phyloP scores from a whole-genome alignment of 2,113 vertebrate species.

The Calypte anna region DNA sequence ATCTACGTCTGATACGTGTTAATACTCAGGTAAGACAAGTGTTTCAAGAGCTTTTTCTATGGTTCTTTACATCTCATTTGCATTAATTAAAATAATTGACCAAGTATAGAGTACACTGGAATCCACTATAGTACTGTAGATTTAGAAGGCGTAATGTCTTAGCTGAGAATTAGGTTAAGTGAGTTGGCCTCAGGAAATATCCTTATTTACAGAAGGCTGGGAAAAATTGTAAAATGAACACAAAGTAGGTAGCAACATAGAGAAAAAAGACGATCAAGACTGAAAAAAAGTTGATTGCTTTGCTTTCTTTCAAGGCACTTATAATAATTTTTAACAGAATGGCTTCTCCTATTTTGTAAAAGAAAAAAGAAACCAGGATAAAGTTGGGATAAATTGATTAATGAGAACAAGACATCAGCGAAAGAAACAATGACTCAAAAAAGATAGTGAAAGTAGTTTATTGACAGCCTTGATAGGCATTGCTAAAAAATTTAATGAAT shows the following conservation, averaged over 20 bases:
- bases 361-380: neutral
- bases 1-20: constrained; percentile 6
- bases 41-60: constrained; percentile 7
- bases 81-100: constrained; percentile 30
- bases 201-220: neutral
- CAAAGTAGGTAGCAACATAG: neutral
- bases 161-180: neutral
- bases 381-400: constrained; percentile 1
- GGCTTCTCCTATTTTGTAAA: neutral
- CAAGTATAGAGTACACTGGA: neutral
- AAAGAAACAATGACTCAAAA: constrained; percentile 51
- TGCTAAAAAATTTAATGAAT: constrained; percentile 71
- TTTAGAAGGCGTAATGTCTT: neutral
- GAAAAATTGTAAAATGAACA: neutral
- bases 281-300: neutral
- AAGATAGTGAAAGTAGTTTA: constrained; percentile 59
- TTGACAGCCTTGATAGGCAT: constrained; percentile 53
- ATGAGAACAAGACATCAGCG: neutral
- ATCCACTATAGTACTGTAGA: neutral
- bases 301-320: neutral
- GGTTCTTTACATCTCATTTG: constrained; percentile 9
- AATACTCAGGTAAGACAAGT: neutral
- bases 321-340: neutral
- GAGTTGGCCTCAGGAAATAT: neutral
- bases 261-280: neutral